Conservation (phyloP, 1,140 invertebrate genomes). For the Lysiphlebus fabarum region DNA sequence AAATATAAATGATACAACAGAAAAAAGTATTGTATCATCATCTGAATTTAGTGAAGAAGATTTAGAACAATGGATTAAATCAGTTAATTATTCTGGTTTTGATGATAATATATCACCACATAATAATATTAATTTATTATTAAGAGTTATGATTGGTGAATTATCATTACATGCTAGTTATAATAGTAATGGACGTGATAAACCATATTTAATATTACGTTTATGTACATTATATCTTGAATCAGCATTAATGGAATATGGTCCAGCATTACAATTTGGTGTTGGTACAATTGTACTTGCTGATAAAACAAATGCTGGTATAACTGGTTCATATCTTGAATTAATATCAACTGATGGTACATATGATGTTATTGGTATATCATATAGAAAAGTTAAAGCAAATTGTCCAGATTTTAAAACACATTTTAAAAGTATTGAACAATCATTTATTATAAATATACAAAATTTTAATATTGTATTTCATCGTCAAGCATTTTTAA, state of each 20-base stretch:
- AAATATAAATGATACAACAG: conserved; percentile 29
- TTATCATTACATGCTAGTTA: conserved; percentile 41
- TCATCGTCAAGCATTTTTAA: conserved; percentile 71
- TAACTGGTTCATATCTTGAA: conserved; percentile 75
- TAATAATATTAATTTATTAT: conserved; percentile 69
- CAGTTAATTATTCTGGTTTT: conserved; percentile 75
- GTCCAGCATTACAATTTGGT: conserved; percentile 73
- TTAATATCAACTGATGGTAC: conserved; percentile 63
- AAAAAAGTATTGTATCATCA: conserved; percentile 60
- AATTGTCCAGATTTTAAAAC: conserved; percentile 80
- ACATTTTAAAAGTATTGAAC: conserved; percentile 78
- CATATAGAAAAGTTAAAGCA: conserved; percentile 75
- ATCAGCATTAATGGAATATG: conserved; percentile 74
- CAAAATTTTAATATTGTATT: conserved; percentile 65
- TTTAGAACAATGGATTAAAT: conserved; percentile 69
- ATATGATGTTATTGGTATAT: conserved; percentile 67
- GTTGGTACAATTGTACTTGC: conserved; percentile 70
- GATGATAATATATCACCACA: conserved; percentile 80
- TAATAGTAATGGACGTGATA: conserved; percentile 57
- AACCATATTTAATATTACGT: conserved; percentile 73
- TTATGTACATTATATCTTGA: conserved; percentile 70
- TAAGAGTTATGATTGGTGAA: conserved; percentile 72
- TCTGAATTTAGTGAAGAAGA: conserved; percentile 75
- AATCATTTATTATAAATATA: conserved; percentile 71
- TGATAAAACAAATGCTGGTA: conserved; percentile 74